These are phyloP conservation scores for Lanius collurio DNA, from an alignment of 2,113 vertebrate genomes.

Conservation along the genomic window DNA sequence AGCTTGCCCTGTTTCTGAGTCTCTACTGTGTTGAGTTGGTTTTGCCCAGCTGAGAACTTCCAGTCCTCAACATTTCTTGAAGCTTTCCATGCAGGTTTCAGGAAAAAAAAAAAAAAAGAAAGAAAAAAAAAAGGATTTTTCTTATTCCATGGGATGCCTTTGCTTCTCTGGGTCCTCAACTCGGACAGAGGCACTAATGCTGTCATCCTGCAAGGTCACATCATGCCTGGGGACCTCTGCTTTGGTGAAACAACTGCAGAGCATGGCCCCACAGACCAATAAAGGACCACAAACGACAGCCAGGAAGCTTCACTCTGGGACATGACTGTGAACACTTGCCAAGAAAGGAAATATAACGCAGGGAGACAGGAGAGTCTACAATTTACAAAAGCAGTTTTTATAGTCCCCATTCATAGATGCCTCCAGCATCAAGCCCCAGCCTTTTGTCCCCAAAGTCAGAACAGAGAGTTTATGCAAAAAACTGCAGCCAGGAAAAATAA, in stretches of 20 bases:
- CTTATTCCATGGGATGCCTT: not conserved
- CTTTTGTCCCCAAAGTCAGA: not conserved
- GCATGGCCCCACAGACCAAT: accelerated
- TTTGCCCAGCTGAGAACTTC: not conserved
- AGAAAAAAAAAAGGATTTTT: not conserved
- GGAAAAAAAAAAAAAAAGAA: not conserved
- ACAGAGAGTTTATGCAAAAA: not conserved
- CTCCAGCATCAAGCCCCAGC: not conserved
- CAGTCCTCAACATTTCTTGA: not conserved
- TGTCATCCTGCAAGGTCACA: not conserved
- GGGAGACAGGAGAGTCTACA: not conserved
- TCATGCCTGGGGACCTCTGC: not conserved
- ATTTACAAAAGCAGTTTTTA: not conserved
- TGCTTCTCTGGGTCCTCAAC: not conserved
- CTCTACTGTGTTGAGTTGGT: accelerated
- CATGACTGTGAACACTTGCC: not conserved
- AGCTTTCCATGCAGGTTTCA: not conserved
- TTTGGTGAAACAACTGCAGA: not conserved
- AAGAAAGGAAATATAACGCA: not conserved
- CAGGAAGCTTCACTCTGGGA: not conserved
- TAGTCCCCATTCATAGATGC: not conserved
- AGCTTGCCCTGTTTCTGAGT: accelerated
- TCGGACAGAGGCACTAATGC: not conserved
- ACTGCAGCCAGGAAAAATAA: not conserved
- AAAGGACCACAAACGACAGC: not conserved